These are phyloP conservation scores for Sebastes umbrosus DNA, from an alignment of 2,797 vertebrate species.

Conservation along the genomic window DNA sequence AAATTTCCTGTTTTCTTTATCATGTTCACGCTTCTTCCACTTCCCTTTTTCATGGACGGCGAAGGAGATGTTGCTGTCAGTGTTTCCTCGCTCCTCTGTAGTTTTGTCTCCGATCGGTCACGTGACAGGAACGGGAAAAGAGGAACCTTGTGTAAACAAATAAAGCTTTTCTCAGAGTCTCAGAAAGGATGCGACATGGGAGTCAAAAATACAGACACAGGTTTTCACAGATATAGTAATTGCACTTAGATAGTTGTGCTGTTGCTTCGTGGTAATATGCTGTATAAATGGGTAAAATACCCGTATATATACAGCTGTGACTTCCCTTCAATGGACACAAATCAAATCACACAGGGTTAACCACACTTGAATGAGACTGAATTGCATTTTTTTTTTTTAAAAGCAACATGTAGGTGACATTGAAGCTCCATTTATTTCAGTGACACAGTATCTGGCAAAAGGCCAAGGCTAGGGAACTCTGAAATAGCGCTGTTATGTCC, in stretches of 20 bases:
- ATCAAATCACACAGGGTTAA: neutral
- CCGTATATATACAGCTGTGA: neutral
- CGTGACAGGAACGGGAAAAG: conserved; percentile 72
- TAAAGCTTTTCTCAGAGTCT: conserved; percentile 48
- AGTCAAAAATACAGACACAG: conserved; percentile 16
- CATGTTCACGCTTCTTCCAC: conserved; percentile 56
- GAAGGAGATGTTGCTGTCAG: conserved; percentile 55
- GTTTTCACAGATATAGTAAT: conserved; percentile 12
- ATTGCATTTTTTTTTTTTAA: neutral
- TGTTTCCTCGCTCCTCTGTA: conserved; percentile 59
- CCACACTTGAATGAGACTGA: neutral
- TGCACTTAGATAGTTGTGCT: neutral
- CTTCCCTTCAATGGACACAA: neutral
- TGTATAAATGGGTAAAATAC: neutral
- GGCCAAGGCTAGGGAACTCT: conserved; percentile 49
- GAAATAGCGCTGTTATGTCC: conserved; percentile 73
- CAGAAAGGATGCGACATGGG: conserved; percentile 25
- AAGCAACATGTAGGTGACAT: neutral
- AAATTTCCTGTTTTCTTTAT: conserved; percentile 84
- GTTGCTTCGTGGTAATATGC: neutral
- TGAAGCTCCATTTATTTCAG: conserved; percentile 27
- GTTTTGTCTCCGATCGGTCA: conserved; percentile 69
- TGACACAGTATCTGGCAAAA: conserved; percentile 43
- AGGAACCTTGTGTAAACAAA: conserved; percentile 63
- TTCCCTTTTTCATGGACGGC: conserved; percentile 76